Evolutionary conservation across 2,113 vertebrate genomes (phyloP), one percentile per base, ranked within the genome.

Genomic region (Istiophorus platypterus): DNA sequence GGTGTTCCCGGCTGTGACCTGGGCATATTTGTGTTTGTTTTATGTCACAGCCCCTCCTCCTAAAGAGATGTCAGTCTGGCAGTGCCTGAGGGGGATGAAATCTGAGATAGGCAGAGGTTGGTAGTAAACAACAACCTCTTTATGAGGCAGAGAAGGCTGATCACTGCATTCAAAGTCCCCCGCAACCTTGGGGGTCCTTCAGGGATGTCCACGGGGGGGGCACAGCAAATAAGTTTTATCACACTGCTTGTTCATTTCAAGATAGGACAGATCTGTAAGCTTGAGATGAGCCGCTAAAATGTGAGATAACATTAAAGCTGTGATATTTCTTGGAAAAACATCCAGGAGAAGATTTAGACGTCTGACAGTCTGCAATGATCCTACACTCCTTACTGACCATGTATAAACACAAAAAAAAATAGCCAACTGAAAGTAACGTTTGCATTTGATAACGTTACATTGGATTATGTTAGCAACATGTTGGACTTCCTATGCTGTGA

Each of bases 51-150:
- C 91, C 86, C 89, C 92, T 92, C 93, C 93, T 89, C 87, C 82
- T 31, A 49, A 87, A 85, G 89, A 87, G 85, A 91, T 80, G 92
- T 89, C 91, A 89, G 89, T 90, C 89, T 86, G 61, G 85, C 82
- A 69, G 83, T n/a, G 90, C 93, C 92, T 61, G 85, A 74, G 89
- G 91, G 91, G 91, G 86, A 31, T 90, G 93, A 91, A 94, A 94
- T 89, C 91, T 92, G 90, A 94, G 92, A 85, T 58, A 67, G 89
- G 87, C 77, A 84, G 80, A 78, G 89, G 89, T 88, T 66, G 51
- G 86, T 81, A 89, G 89, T 92, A 92, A 92, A 93, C 92, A 94
- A 92, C 91, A 92, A 85, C 86, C 88, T 85, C 85, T 94, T 91
- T 90, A 89, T 92, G 90, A 85, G 84, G 84, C 62, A 9, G 78